Base-by-base conservation (phyloP, 2,888 invertebrate species). In the Folsomia manolachei region DNA sequence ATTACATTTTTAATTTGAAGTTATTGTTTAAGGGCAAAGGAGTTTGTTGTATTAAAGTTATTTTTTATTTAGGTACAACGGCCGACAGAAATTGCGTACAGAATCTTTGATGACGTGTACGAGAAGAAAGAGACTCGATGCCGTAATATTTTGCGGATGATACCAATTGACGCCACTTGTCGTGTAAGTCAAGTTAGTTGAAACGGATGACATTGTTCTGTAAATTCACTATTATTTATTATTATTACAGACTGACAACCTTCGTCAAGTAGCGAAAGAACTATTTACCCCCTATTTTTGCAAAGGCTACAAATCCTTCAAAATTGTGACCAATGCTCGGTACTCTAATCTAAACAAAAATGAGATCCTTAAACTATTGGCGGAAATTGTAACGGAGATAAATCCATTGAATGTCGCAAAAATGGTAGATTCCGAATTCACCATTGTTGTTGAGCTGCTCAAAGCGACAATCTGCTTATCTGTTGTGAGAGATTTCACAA, bases 151-250 rank as follows among this genome's bases (percentile, higher is more conserved):
- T 82, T 94, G 18, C 88, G 95, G 71, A 84, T 97, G 75, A 83
- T 95, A 19, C 96, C 97, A 0, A 88, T 97, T 69, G 89, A 91
- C 85, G 85, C 87, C 0, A 91, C 92, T 1, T 96, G 95, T 83
- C 90, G 89, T 82, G 84, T 84, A 81, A 79, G 78, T 53, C n/a
- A n/a, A 39, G 4, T 67, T n/a, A 67, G 24, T 27, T 52, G 1
- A 27, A 24, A 27, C 39, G 14, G 21, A 21, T 23, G 61, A 26
- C 4, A 14, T 19, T 21, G 21, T 25, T 23, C 24, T 63, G 1
- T 24, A 23, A 14, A 52, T 26, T 39, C 24, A 1, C 27, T 27
- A 14, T 18, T 2, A n/a, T 27, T 62, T 25, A 53, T 1, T 62
- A 4, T 25, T 67, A 19, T 80, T 79, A n/a, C 71, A 84, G 83